Conservation (phyloP, 2,113 vertebrate species). For the Podarcis raffonei region DNA sequence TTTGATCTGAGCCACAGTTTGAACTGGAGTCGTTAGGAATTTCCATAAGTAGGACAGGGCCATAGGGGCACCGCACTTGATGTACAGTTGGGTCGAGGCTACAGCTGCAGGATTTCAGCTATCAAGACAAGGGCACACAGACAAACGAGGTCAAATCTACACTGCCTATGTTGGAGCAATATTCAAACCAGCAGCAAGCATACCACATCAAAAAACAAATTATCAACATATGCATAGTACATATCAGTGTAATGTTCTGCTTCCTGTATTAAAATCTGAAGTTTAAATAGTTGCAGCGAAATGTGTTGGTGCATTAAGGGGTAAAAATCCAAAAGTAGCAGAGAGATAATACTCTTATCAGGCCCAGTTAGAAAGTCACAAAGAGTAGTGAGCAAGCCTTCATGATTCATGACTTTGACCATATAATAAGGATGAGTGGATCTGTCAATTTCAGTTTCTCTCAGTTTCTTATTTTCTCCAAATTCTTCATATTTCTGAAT, state of each 20-base stretch:
- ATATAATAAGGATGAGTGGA: too few relatives aligned
- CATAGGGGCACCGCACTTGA: slow-evolving; percentile 65
- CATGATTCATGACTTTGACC: background rate
- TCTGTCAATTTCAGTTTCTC: too few relatives aligned
- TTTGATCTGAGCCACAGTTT: slow-evolving; percentile 63
- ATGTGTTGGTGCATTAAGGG: too few relatives aligned
- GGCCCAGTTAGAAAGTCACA: background rate
- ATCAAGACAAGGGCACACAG: slow-evolving; percentile 27
- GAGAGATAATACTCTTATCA: background rate
- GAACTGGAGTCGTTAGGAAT: slow-evolving; percentile 59
- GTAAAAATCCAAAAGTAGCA: background rate
- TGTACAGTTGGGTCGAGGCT: slow-evolving; percentile 67
- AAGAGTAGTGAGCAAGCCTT: background rate
- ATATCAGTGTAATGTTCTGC: background rate
- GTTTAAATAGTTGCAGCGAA: background rate
- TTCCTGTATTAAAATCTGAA: background rate
- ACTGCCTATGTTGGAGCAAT: background rate
- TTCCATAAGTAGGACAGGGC: slow-evolving; percentile 75
- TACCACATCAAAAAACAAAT: rapidly evolving
- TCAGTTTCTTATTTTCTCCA: too few relatives aligned
- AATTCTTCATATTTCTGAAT: too few relatives aligned
- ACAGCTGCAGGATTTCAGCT: slow-evolving; percentile 57
- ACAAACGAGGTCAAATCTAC: slow-evolving; percentile 22
- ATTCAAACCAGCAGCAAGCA: background rate
- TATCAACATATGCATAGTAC: background rate